A percentile compares a stretch with the other conserved stretches of the same genome.
phyloP scores from a whole-genome alignment of 2,113 vertebrate genomes.

The Anguilla japonica region DNA sequence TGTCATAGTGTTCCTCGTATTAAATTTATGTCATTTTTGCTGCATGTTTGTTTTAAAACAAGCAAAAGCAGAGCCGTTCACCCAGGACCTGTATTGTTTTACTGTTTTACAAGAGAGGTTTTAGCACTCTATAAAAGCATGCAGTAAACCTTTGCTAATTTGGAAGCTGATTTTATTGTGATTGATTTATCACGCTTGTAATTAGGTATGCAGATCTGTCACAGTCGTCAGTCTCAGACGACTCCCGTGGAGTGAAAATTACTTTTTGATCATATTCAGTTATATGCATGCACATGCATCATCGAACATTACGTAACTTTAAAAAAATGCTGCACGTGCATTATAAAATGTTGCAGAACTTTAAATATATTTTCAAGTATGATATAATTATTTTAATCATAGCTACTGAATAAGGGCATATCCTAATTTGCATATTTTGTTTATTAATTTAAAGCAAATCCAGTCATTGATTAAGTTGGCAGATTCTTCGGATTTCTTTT shows the following conservation, averaged over 20 bases:
- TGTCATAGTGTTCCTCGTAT: not conserved
- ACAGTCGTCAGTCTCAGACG: not conserved
- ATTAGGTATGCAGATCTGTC: not conserved
- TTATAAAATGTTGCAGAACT: not conserved
- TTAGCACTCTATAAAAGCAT: slow-evolving; percentile 12
- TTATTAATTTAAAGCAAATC: too few relatives aligned
- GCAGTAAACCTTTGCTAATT: slow-evolving; percentile 9
- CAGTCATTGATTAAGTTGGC: too few relatives aligned
- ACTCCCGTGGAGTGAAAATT: not conserved
- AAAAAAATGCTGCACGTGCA: not conserved
- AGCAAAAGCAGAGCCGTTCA: not conserved
- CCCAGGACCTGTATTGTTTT: not conserved
- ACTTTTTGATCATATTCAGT: not conserved
- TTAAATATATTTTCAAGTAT: too few relatives aligned
- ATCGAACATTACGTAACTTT: not conserved
- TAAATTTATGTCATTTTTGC: not conserved
- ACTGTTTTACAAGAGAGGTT: not conserved
- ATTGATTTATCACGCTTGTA: slow-evolving; percentile 4
- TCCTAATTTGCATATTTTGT: not conserved
- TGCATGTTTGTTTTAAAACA: not conserved
- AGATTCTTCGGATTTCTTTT: too few relatives aligned
- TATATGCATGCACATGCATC: not conserved
- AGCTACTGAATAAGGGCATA: too few relatives aligned
- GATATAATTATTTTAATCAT: too few relatives aligned
- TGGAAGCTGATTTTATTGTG: not conserved